Base-by-base conservation (phyloP, 2,888 invertebrate genomes). In the Laspeyria flexula region DNA sequence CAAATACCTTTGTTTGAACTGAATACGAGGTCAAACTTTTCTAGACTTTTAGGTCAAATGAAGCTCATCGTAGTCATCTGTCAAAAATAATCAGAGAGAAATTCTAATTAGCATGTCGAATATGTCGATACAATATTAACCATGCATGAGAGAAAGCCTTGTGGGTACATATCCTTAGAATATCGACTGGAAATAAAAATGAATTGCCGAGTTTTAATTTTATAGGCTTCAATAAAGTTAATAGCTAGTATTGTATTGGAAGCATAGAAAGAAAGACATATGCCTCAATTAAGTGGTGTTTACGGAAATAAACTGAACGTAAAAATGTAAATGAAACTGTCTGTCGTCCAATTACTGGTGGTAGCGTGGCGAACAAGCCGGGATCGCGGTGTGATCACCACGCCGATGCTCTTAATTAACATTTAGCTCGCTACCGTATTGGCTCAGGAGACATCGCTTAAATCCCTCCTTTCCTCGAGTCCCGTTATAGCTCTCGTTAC, bases 351-450 rank as follows among this genome's bases (percentile, higher is more conserved):
- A 89, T 89, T 88, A 88, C 79, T 47, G 66, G 67, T 21, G 27
- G 35, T 55, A 66, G 68, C 73, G 69, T 70, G 72, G 71, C 55
- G 73, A 65, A 62, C 63, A 63, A 27, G 42, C 63, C 30, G 66
- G 73, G 69, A 75, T 76, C 78, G 75, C 74, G 75, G 73, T 73
- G 72, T 75, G 88, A 89, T 89, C 87, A 81, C 81, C 81, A 80
- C 71, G 51, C 59, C 76, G 87, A 86, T 87, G 85, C 73, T 83
- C 81, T 88, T 88, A 90, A 90, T 90, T 90, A 90, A 86, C 83
- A 83, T 88, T 86, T 79, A 83, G 75, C 78, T 83, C 75, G 85
- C 86, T 87, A 84, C 86, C 79, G 85, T 85, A 83, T 84, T 81
- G 76, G 73, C 67, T 70, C 64, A 73, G 54, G 62, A 60, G 55